Evolutionary conservation across 2,797 vertebrate species (phyloP).

Genomic region (Coregonus ussuriensis): DNA sequence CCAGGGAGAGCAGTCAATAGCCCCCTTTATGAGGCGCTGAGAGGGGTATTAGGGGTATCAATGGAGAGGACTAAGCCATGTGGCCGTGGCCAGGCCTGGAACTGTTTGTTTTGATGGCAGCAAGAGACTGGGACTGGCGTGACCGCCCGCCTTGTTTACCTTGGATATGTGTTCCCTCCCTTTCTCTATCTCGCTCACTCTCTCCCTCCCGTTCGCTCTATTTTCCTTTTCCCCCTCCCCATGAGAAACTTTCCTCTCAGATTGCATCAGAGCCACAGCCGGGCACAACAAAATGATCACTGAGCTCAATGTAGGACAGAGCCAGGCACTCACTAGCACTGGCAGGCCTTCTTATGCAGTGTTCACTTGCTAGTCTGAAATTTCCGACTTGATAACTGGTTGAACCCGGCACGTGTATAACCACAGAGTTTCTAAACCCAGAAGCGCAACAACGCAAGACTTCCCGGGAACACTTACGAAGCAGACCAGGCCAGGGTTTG

Average conservation of each 20-base stretch:
- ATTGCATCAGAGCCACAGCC: slow-evolving; percentile 62
- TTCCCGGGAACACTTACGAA: too few relatives aligned
- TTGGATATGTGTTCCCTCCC: slow-evolving; percentile 41
- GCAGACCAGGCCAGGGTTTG: too few relatives aligned
- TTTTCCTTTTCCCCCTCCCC: neutral
- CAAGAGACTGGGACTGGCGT: slow-evolving; percentile 65
- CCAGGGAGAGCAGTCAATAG: slow-evolving; percentile 75
- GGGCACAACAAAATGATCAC: slow-evolving; percentile 26
- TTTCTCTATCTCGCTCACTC: too few relatives aligned
- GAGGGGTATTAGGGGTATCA: slow-evolving; percentile 75
- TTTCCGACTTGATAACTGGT: too few relatives aligned
- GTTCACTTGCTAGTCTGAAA: neutral
- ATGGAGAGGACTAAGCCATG: slow-evolving; percentile 71
- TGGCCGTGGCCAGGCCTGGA: slow-evolving; percentile 46
- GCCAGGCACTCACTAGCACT: neutral
- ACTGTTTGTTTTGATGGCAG: slow-evolving; percentile 77
- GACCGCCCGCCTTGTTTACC: slow-evolving; percentile 71
- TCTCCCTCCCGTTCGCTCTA: neutral
- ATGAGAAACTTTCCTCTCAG: slow-evolving; percentile 52
- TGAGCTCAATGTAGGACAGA: slow-evolving; percentile 6
- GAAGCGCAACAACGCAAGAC: too few relatives aligned
- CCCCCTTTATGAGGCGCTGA: slow-evolving; percentile 66
- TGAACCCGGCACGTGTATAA: too few relatives aligned
- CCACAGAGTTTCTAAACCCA: too few relatives aligned
- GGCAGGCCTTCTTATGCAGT: neutral